Conservation (phyloP, 2,797 vertebrate genomes). For the Lithobates sylvaticus region DNA sequence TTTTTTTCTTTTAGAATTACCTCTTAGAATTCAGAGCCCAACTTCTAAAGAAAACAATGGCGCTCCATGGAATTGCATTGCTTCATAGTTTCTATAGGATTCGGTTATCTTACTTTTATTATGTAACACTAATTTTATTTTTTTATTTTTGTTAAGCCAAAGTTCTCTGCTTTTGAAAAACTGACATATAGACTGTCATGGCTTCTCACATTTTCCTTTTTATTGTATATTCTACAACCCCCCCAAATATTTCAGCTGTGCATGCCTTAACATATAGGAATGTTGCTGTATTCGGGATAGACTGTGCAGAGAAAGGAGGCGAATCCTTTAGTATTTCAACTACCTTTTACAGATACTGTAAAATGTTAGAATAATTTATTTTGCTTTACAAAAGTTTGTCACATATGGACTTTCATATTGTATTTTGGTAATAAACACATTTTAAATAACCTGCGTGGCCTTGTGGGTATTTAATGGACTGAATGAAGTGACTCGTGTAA, state of each 20-base stretch:
- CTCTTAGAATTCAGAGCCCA: not conserved
- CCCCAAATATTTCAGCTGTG: slow-evolving; percentile 73
- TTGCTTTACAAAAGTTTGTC: slow-evolving; percentile 87
- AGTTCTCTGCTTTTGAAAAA: slow-evolving; percentile 74
- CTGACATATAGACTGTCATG: slow-evolving; percentile 76
- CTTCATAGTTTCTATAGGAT: not conserved
- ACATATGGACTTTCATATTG: slow-evolving; percentile 88
- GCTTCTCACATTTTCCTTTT: slow-evolving; percentile 69
- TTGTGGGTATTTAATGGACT: not conserved
- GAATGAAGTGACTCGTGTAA: no score
- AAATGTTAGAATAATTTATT: slow-evolving; percentile 92
- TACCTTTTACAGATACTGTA: slow-evolving; percentile 80
- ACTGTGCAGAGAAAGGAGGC: slow-evolving; percentile 73
- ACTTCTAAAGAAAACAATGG: not conserved
- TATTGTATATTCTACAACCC: slow-evolving; percentile 76
- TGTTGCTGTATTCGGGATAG: slow-evolving; percentile 67
- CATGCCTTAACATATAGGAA: slow-evolving; percentile 78
- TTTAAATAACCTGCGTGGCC: slow-evolving; percentile 72
- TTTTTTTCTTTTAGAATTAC: no score
- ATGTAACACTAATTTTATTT: slow-evolving; percentile 77
- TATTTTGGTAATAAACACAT: slow-evolving; percentile 97
- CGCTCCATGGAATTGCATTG: not conserved
- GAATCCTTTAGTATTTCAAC: slow-evolving; percentile 75
- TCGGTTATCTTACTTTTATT: not conserved
- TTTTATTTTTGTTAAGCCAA: slow-evolving; percentile 75